phyloP scores from a whole-genome alignment of 2,113 vertebrate genomes.

The Labrus mixtus region DNA sequence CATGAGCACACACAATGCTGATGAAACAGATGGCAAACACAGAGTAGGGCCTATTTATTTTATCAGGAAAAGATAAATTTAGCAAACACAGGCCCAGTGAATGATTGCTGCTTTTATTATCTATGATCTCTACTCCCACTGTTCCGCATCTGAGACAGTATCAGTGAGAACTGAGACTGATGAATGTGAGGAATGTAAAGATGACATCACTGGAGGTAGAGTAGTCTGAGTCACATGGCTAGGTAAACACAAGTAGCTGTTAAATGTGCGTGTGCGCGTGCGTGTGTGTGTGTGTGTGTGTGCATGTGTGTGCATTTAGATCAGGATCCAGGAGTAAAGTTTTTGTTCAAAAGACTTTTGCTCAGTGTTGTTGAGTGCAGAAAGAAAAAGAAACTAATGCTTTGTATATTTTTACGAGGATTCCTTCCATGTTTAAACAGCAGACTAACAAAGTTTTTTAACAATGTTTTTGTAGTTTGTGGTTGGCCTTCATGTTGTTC shows the following conservation, averaged over 20 bases:
- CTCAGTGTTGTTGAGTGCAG: conserved; percentile 28
- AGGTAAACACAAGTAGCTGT: conserved; percentile 70
- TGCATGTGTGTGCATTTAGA: conserved; percentile 19
- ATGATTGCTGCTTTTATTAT: conserved; percentile 59
- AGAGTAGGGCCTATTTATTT: conserved; percentile 65
- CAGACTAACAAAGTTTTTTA: conserved; percentile 42
- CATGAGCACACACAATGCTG: conserved; percentile 48
- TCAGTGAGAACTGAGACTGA: conserved; percentile 71
- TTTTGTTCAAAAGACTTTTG: conserved; percentile 36
- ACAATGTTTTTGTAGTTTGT: conserved; percentile 64
- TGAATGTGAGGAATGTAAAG: conserved; percentile 73
- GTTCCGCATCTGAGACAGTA: conserved; percentile 54
- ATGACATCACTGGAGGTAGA: conserved; percentile 66
- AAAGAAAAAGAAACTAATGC: conserved; percentile 51
- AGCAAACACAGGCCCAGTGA: conserved; percentile 51
- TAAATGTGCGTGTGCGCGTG: conserved; percentile 34
- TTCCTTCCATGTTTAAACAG: conserved; percentile 68
- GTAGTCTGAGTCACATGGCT: conserved; percentile 69
- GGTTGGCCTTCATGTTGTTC: conserved; percentile 44
- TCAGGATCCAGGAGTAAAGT: conserved; percentile 35
- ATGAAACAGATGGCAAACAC: conserved; percentile 66
- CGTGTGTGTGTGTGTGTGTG: conserved; percentile 22
- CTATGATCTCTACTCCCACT: conserved; percentile 57
- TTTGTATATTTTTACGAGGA: conserved; percentile 69
- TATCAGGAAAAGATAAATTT: conserved; percentile 57